A percentile compares a stretch with the other conserved stretches of the same genome.
Evolutionary conservation across 2,797 vertebrate genomes (phyloP).

Genomic region (Poecilia gillii): DNA sequence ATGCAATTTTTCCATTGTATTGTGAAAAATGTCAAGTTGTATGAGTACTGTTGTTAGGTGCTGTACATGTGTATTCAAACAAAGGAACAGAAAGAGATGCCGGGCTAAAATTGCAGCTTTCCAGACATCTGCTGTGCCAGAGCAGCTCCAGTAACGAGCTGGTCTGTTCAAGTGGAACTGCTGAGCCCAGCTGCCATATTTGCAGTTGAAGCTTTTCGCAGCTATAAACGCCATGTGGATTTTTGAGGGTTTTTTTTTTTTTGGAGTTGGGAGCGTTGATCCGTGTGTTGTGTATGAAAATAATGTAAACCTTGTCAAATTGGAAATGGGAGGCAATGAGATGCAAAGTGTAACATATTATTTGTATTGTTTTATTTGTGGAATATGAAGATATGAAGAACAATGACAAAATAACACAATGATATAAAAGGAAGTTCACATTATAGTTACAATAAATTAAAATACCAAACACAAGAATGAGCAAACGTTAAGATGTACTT

Average conservation of each 20-base stretch:
- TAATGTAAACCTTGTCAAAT: not conserved
- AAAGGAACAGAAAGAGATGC: not conserved
- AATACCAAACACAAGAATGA: not conserved
- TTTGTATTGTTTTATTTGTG: not conserved
- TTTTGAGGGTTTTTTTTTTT: not conserved
- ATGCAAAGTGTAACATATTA: not conserved
- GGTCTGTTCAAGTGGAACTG: not conserved
- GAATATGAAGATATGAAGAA: not conserved
- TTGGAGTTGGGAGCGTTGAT: not conserved
- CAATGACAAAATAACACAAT: not conserved
- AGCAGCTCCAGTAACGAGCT: not conserved
- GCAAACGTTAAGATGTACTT: not conserved
- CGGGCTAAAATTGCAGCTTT: not conserved
- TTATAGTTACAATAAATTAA: not conserved
- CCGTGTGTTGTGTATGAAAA: not conserved
- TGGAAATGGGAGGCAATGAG: not conserved
- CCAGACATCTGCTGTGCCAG: not conserved
- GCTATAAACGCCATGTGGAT: not conserved
- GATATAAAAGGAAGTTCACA: not conserved
- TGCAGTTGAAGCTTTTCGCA: constrained; percentile 1
- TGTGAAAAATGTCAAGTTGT: not conserved
- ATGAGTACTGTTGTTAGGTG: not conserved
- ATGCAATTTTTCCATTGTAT: not conserved
- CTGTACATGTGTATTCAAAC: not conserved
- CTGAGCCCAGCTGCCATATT: not conserved